These are phyloP conservation scores for Apaloderma vittatum DNA, from an alignment of 2,113 vertebrate species.

Conservation along the genomic window DNA sequence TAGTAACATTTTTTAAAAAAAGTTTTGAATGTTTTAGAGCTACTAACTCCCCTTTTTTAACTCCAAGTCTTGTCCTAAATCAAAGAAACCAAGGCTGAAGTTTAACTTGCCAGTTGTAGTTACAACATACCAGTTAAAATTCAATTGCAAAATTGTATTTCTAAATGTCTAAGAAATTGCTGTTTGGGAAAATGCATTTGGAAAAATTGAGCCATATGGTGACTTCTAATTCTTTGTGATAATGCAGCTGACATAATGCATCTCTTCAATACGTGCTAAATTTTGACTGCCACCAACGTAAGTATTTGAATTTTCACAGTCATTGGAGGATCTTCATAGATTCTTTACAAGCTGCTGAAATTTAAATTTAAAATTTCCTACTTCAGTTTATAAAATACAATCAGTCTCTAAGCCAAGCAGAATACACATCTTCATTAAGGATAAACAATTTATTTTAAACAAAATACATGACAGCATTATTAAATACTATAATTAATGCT, in stretches of 20 bases:
- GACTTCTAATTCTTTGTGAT: neutral
- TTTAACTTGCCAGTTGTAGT: neutral
- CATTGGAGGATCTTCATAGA: neutral
- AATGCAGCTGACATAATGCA: neutral
- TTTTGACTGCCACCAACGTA: neutral
- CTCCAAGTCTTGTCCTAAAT: neutral
- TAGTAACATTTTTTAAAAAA: neutral
- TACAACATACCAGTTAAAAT: neutral
- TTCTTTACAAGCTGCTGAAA: neutral
- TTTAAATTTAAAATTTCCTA: slow-evolving; percentile 5
- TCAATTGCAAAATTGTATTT: neutral
- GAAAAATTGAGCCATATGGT: neutral
- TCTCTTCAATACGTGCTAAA: neutral
- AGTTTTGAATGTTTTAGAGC: neutral
- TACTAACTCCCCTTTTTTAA: neutral
- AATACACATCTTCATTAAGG: neutral
- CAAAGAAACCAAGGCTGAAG: neutral
- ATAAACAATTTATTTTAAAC: neutral
- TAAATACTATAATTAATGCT: neutral
- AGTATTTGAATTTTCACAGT: neutral
- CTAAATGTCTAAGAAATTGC: neutral
- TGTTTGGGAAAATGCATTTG: neutral
- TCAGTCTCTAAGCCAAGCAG: neutral
- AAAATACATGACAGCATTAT: neutral
- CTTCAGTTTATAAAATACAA: neutral